A percentile compares a stretch with the other conserved stretches of the same genome.
phyloP scores from a whole-genome alignment of 2,888 invertebrate species.

The Drosophila antonietae region DNA sequence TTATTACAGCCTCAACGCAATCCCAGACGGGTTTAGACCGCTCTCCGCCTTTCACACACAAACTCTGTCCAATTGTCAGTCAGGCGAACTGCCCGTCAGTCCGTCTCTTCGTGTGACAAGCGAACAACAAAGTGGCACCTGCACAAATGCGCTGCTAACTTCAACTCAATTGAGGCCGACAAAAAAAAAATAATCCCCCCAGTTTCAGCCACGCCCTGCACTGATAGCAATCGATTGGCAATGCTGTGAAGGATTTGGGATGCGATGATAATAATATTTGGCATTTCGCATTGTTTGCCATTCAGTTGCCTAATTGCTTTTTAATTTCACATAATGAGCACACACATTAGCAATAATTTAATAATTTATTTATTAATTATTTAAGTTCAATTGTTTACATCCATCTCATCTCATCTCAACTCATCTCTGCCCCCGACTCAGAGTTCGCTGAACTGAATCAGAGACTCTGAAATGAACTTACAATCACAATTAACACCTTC shows the following conservation, averaged over 20 bases:
- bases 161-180: conserved; percentile 22
- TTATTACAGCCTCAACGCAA: conserved; percentile 53
- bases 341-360: conserved; percentile 45
- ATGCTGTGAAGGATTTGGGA: conserved; percentile 65
- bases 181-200: neutral
- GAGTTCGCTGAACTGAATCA: conserved; percentile 63
- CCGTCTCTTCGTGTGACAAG: conserved; percentile 43
- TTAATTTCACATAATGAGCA: conserved; percentile 45
- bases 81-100: conserved; percentile 12
- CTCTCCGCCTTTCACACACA: conserved; percentile 48
- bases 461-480: conserved; percentile 56
- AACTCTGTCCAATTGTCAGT: conserved; percentile 24
- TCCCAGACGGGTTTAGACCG: conserved; percentile 21
- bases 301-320: conserved; percentile 58
- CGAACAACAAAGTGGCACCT: conserved; percentile 52
- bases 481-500: conserved; percentile 76
- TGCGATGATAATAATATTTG: conserved; percentile 65
- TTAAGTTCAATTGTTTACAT: conserved; percentile 36
- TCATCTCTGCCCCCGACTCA: conserved; percentile 39
- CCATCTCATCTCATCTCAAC: neutral
- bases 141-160: conserved; percentile 30
- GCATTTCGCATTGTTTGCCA: conserved; percentile 19
- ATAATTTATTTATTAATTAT: conserved; percentile 7
- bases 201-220: conserved; percentile 26
- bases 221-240: conserved; percentile 68